Evolutionary conservation across 2,113 vertebrate genomes (phyloP).

Genomic region (Rhinogobius similis): DNA sequence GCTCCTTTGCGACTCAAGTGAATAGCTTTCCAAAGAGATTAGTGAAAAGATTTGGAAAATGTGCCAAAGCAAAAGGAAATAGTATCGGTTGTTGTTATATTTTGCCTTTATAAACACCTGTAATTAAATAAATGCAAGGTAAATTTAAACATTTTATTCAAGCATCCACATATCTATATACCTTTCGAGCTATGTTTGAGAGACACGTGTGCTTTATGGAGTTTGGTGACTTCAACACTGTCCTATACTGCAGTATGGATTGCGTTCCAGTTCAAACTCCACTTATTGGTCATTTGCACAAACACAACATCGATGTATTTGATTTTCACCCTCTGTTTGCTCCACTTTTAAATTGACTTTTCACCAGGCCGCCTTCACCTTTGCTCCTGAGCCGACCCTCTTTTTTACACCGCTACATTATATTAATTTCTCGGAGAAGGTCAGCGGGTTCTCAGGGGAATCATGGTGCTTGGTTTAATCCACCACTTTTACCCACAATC

Average conservation of each 20-base stretch:
- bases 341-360: constrained; percentile 6
- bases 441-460: constrained; percentile 21
- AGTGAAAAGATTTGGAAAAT: too few relatives aligned
- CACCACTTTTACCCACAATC: constrained; percentile 32
- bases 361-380: constrained; percentile 19
- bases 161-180: too few relatives aligned
- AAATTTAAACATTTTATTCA: too few relatives aligned
- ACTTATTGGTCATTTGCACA: background rate
- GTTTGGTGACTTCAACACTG: background rate
- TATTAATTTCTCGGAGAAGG: constrained; percentile 32
- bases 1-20: too few relatives aligned
- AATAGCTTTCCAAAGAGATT: too few relatives aligned
- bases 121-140: too few relatives aligned
- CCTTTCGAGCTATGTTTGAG: too few relatives aligned
- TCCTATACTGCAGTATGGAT: background rate
- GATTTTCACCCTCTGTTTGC: background rate
- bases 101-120: too few relatives aligned
- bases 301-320: background rate
- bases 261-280: background rate
- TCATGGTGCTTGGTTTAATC: constrained; percentile 35
- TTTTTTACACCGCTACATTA: constrained; percentile 14
- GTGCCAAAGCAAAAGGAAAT: too few relatives aligned
- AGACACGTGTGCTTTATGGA: too few relatives aligned
- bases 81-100: too few relatives aligned
- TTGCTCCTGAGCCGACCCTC: constrained; percentile 8